phyloP scores from a whole-genome alignment of 2,888 invertebrate species.

The Cyrtodaria siliqua region DNA sequence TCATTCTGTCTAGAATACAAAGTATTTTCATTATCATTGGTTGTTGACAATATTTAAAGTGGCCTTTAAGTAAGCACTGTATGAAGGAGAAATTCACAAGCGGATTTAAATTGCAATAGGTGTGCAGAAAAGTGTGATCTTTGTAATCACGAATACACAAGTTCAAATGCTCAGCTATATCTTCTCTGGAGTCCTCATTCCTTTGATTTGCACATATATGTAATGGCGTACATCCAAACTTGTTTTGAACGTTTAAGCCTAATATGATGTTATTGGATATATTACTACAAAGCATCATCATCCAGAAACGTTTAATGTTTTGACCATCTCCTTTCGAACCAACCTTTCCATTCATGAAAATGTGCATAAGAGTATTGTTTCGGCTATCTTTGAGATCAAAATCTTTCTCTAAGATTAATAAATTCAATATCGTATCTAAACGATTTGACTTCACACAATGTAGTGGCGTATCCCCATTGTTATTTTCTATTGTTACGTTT shows the following conservation, averaged over 20 bases:
- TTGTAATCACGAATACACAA: background rate
- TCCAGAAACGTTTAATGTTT: background rate
- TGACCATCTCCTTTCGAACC: background rate
- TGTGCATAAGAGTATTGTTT: background rate
- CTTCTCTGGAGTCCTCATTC: too few species aligned
- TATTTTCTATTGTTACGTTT: background rate
- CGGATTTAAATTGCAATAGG: background rate
- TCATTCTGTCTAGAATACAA: background rate
- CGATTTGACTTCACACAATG: background rate
- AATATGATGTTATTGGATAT: too few species aligned
- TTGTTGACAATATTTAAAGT: background rate
- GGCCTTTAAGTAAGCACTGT: background rate
- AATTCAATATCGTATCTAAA: background rate
- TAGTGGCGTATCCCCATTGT: background rate
- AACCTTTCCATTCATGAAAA: background rate
- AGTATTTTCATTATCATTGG: background rate
- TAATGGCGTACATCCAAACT: conserved; percentile 4
- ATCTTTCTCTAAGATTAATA: background rate
- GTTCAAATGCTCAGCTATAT: conserved; percentile 6
- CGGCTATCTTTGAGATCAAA: background rate
- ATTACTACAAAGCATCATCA: background rate
- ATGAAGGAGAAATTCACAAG: background rate
- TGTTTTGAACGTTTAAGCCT: conserved; percentile 7
- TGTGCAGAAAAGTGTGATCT: conserved; percentile 1
- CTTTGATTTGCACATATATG: conserved; percentile 20